Evolutionary conservation across 2,113 vertebrate genomes (phyloP).

Genomic region (Oenanthe melanoleuca): DNA sequence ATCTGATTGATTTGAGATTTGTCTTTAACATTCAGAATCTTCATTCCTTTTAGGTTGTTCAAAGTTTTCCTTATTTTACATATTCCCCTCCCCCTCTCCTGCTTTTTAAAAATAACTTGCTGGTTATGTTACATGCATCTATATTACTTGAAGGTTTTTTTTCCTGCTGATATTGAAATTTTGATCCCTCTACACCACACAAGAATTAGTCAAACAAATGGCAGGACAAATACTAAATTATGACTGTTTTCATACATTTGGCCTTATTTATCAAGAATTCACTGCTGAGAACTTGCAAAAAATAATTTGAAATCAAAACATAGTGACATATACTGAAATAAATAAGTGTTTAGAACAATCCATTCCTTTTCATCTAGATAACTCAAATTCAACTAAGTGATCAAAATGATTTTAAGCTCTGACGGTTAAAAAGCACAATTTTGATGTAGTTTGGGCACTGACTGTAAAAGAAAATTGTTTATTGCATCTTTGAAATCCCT

Average conservation of each 20-base stretch:
- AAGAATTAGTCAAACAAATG: not conserved
- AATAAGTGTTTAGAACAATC: not conserved
- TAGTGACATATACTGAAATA: not conserved
- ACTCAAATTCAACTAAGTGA: not conserved
- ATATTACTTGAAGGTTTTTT: not conserved
- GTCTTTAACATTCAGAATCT: not conserved
- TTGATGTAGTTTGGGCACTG: not conserved
- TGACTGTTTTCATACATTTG: not conserved
- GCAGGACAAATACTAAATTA: not conserved
- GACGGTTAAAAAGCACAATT: not conserved
- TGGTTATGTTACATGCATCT: not conserved
- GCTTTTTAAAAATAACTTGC: not conserved
- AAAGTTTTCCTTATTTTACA: not conserved
- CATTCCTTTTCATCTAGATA: not conserved
- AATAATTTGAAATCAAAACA: not conserved
- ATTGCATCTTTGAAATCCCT: not conserved
- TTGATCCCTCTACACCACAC: not conserved
- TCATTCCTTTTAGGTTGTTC: not conserved
- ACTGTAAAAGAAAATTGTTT: not conserved
- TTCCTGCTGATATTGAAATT: not conserved
- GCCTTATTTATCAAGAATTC: not conserved
- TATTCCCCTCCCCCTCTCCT: rapidly evolving
- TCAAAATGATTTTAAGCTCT: not conserved
- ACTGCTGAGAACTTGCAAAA: not conserved
- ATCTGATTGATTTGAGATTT: not conserved